These are phyloP conservation scores for Pampusana beccarii DNA, from an alignment of 2,113 vertebrate genomes.

Conservation along the genomic window DNA sequence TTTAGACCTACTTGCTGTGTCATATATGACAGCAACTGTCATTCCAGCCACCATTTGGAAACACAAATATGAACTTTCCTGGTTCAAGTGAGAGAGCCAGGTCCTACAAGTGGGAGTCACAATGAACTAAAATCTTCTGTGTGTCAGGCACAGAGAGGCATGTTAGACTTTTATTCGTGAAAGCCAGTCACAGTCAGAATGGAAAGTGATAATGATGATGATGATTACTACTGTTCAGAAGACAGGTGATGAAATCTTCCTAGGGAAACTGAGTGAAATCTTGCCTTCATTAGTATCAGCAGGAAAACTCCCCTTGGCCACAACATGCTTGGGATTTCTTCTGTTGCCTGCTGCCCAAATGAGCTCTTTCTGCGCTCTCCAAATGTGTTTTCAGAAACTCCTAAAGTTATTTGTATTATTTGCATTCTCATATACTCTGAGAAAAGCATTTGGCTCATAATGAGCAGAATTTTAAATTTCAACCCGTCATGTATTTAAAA, in stretches of 20 bases:
- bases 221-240: not conserved
- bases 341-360: not conserved
- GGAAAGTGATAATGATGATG: not conserved
- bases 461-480: not conserved
- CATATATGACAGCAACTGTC: not conserved
- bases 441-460: not conserved
- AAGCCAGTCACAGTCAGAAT: not conserved
- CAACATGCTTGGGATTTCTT: not conserved
- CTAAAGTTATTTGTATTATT: not conserved
- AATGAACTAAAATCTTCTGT: not conserved
- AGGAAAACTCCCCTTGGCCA: not conserved
- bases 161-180: not conserved
- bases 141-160: rapidly evolving
- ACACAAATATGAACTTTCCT: not conserved
- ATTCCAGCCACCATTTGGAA: not conserved
- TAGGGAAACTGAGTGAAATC: not conserved
- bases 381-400: not conserved
- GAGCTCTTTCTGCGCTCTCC: not conserved
- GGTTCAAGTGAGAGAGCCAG: not conserved
- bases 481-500: constrained; percentile 25
- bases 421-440: not conserved
- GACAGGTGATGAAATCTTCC: not conserved
- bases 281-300: not conserved
- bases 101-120: not conserved
- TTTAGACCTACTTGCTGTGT: not conserved